Evolutionary conservation across 2,888 invertebrate species (phyloP).

Genomic region (Hecatera dysodea): DNA sequence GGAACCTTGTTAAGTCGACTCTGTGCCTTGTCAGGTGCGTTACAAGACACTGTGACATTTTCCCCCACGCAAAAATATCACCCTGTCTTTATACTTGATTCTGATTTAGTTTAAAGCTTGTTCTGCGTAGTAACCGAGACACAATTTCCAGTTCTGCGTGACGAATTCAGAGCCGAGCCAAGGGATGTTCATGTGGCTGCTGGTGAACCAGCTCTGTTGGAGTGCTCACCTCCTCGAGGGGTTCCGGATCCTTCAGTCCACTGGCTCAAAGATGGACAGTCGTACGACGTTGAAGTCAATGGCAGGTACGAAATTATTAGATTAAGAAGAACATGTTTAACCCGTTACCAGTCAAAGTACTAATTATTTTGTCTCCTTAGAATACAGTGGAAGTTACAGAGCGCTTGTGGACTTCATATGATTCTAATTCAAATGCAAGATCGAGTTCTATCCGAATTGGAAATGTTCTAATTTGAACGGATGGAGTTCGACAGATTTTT

Average conservation of each 20-base stretch:
- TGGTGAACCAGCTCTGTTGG: constrained; percentile 97
- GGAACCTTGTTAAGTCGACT: not conserved
- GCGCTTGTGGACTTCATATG: not conserved
- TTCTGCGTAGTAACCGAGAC: constrained; percentile 18
- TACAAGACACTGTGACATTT: constrained; percentile 13
- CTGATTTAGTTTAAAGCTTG: not conserved
- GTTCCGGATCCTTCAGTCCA: constrained; percentile 98
- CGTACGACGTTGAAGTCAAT: constrained; percentile 91
- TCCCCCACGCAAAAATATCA: constrained; percentile 5
- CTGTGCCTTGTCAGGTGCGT: constrained; percentile 1
- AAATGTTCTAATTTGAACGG: not conserved
- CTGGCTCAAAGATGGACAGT: constrained; percentile 96
- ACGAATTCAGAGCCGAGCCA: constrained; percentile 98
- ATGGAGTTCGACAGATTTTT: constrained; percentile 3
- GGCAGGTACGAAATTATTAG: constrained; percentile 87
- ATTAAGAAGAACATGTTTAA: not conserved
- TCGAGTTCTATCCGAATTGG: not conserved
- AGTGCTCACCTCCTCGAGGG: constrained; percentile 98
- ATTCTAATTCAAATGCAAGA: constrained; percentile 6
- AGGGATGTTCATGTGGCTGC: constrained; percentile 97
- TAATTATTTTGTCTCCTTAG: not conserved
- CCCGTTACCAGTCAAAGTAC: not conserved
- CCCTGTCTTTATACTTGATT: not conserved
- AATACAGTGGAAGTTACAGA: not conserved
- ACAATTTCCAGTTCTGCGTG: constrained; percentile 95